Base-by-base conservation (phyloP, 2,888 invertebrate species). In the Smittia aterrima region DNA sequence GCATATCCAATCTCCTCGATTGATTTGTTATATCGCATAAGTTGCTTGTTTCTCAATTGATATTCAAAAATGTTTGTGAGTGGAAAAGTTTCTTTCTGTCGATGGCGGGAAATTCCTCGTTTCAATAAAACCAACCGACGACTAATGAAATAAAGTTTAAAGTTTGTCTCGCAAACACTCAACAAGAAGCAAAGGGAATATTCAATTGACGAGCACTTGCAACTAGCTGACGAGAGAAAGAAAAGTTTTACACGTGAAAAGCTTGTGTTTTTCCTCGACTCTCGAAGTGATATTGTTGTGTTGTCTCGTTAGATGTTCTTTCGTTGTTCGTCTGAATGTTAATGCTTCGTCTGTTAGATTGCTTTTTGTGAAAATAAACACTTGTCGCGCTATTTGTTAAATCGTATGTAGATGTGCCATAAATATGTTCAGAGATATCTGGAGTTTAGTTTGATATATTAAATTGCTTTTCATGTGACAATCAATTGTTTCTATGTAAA, bases 311-410 rank as follows among this genome's bases (percentile, higher is more conserved):
- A 72, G 62, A 62, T 58, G 72, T 62, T 53, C 27, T 58, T 58
- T 58, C 58, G 32, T 38, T 40, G 62, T 58, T 54, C 27, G 24
- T 11, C 27, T 64, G 20, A 16, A 25, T 72, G 72, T 71, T 54
- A 71, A 71, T 71, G 70, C 68, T 47, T 41, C 38, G n/a, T 70
- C 25, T 70, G 70, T 62, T 72, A 38, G 53, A 72, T 72, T 72
- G 72, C 72, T 72, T 72, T 72, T 72, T 72, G 72, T 62, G 72
- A 72, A 72, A 72, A 72, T 72, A 72, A 72, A 72, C 72, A 72
- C 72, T 72, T 72, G 72, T 72, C 72, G 70, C 70, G 72, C 62
- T 72, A 72, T 72, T 72, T 72, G 72, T 72, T 62, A 72, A 72
- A 72, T 54, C 70, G 53, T 53, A 71, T 68, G 68, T 68, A 68